phyloP scores from a whole-genome alignment of 2,797 vertebrate species.

The Hemibagrus guttatus region DNA sequence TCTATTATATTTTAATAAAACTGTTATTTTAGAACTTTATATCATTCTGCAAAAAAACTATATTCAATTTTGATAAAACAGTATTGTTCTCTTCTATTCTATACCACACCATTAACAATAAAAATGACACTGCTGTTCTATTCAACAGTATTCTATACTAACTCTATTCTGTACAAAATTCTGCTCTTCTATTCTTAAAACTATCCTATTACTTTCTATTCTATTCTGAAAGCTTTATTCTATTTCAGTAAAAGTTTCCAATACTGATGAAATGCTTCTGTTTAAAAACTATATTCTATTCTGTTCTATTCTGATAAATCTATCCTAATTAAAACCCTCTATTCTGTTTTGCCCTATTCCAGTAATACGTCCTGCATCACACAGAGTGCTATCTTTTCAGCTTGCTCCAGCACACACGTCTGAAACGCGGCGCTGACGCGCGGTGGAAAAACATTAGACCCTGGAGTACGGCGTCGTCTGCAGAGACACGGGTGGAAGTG shows the following conservation, averaged over 20 bases:
- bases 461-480: conserved; percentile 15
- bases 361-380: neutral
- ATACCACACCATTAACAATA: too few species aligned
- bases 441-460: neutral
- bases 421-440: neutral
- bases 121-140: too few species aligned
- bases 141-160: too few species aligned
- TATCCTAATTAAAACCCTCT: neutral
- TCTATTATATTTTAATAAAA: neutral
- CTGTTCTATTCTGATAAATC: neutral
- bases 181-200: too few species aligned
- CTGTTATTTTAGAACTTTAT: too few species aligned
- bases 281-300: neutral
- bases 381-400: neutral
- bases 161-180: too few species aligned
- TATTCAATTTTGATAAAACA: too few species aligned
- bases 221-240: neutral
- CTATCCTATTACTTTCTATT: neutral
- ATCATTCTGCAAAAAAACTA: too few species aligned
- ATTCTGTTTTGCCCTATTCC: neutral
- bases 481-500: neutral
- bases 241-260: neutral
- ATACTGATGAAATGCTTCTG: too few species aligned
- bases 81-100: too few species aligned
- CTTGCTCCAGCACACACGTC: neutral